These are phyloP conservation scores for Pogona vitticeps DNA, from an alignment of 2,113 vertebrate genomes.

Conservation along the genomic window DNA sequence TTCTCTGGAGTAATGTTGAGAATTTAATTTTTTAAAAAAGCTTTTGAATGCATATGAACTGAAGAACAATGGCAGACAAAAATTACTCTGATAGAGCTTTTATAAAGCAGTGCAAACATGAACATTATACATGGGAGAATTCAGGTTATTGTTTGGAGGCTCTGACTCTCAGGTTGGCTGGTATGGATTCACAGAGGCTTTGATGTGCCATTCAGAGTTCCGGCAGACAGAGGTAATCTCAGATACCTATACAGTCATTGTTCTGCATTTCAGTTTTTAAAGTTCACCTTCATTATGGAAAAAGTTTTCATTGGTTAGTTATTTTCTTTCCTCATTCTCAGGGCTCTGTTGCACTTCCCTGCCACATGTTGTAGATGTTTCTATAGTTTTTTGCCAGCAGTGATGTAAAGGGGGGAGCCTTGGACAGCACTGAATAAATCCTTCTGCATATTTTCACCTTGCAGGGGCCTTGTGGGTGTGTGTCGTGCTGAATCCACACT, in stretches of 20 bases:
- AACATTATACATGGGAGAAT: conserved; percentile 64
- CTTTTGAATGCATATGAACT: conserved; percentile 63
- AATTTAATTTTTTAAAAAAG: conserved; percentile 43
- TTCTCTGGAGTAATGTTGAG: conserved; percentile 29
- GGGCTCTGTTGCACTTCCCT: conserved; percentile 6
- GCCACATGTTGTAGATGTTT: conserved; percentile 45
- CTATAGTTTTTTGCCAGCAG: conserved; percentile 44
- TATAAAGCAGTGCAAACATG: conserved; percentile 36
- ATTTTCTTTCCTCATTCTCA: conserved; percentile 62
- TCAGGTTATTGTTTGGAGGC: conserved; percentile 68
- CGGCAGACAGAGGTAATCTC: conserved; percentile 59
- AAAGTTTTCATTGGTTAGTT: conserved; percentile 54
- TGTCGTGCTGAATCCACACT: conserved; percentile 96
- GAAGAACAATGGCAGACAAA: conserved; percentile 68
- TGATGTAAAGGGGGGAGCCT: background rate
- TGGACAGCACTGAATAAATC: conserved; percentile 34
- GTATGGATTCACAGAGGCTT: conserved; percentile 67
- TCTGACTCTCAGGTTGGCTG: conserved; percentile 63
- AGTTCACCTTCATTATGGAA: conserved; percentile 66
- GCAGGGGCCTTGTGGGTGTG: conserved; percentile 98
- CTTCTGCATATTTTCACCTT: conserved; percentile 8
- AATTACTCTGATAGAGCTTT: conserved; percentile 58
- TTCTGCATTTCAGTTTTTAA: conserved; percentile 58
- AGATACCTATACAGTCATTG: conserved; percentile 52
- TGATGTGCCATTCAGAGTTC: conserved; percentile 44